phyloP scores from a whole-genome alignment of 37 sponge, comb jelly and placozoan species.

The Bolinopsis microptera region DNA sequence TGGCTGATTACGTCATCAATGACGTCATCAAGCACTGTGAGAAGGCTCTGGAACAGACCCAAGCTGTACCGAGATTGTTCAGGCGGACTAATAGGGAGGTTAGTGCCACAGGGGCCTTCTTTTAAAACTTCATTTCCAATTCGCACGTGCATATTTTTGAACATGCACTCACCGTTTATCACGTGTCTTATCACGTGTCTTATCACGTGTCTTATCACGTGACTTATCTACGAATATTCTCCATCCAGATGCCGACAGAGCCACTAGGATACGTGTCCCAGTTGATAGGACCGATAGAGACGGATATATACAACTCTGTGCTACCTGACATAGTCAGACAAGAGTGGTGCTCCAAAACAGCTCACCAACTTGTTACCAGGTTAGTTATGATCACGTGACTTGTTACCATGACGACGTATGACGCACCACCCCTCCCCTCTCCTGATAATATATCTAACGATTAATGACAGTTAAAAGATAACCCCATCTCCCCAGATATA shows the following conservation, averaged over 20 bases:
- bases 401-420: too few species aligned
- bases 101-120: neutral
- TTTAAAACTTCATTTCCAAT: too few species aligned
- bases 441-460: too few species aligned
- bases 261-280: constrained; percentile 1
- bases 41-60: constrained; percentile 74
- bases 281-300: neutral
- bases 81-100: constrained; percentile 89
- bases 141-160: too few species aligned
- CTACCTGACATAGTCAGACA: neutral
- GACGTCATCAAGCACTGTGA: constrained; percentile 70
- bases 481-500: too few species aligned
- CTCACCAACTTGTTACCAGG: neutral
- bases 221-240: too few species aligned
- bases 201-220: too few species aligned
- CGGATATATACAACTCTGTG: neutral
- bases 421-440: too few species aligned
- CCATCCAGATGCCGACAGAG: constrained; percentile 38
- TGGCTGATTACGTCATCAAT: constrained; percentile 58
- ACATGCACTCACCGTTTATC: too few species aligned
- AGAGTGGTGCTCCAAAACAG: constrained; percentile 19
- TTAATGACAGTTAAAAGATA: too few species aligned
- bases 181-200: too few species aligned
- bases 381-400: too few species aligned
- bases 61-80: constrained; percentile 87